Conservation (phyloP, 2,888 invertebrate species). For the Chirona hameri region DNA sequence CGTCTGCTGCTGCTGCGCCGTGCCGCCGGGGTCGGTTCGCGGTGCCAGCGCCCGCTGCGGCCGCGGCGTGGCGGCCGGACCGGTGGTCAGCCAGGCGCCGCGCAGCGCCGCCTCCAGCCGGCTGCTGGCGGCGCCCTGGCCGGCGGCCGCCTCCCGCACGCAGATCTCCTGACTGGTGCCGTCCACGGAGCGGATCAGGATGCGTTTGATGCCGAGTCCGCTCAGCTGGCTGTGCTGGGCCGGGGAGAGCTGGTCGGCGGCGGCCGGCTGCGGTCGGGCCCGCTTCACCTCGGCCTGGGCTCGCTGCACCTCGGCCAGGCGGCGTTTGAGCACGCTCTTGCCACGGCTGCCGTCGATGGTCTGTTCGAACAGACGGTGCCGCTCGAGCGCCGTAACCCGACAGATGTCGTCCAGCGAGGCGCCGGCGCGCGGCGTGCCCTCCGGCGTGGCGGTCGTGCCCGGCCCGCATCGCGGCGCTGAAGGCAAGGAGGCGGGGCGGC, state of each 20-base stretch:
- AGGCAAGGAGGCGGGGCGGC: not conserved
- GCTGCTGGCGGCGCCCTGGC: not conserved
- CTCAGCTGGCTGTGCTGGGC: constrained; percentile 24
- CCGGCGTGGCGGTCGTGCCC: not conserved
- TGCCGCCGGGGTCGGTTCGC: not conserved
- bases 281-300: constrained; percentile 13
- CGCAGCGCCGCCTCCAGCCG: constrained; percentile 25
- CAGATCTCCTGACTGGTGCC: constrained; percentile 26
- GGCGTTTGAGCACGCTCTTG: constrained; percentile 1
- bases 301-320: constrained; percentile 25
- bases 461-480: not conserved
- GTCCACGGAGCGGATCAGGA: constrained; percentile 12
- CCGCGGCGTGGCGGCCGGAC: not conserved
- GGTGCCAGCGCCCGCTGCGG: not conserved
- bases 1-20: too few relatives aligned
- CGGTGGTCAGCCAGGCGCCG: not conserved
- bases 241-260: not conserved
- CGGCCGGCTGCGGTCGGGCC: not conserved
- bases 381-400: constrained; percentile 13
- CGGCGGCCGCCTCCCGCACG: not conserved
- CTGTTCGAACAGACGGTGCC: constrained; percentile 9
- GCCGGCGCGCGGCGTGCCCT: constrained; percentile 1
- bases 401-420: constrained; percentile 27
- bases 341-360: not conserved
- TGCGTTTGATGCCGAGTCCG: constrained; percentile 6